phyloP scores from a whole-genome alignment of 2,888 invertebrate species.

The Lithosia quadra region DNA sequence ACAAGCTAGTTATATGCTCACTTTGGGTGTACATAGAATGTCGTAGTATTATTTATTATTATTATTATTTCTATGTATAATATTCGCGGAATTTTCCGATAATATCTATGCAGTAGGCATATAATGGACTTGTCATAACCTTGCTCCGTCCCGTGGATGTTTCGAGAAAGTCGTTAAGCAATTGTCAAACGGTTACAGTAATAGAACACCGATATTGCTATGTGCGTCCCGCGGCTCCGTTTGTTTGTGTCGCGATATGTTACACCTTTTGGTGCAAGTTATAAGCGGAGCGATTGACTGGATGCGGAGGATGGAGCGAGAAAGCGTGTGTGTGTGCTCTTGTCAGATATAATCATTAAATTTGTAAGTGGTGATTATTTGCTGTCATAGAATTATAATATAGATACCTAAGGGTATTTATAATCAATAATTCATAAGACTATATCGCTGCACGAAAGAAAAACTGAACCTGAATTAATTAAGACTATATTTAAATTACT shows the following conservation, averaged over 20 bases:
- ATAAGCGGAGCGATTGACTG: slow-evolving; percentile 19
- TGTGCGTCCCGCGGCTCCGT: slow-evolving; percentile 40
- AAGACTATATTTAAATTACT: too few species aligned
- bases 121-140: slow-evolving; percentile 10
- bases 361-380: background rate
- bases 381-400: background rate
- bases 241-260: slow-evolving; percentile 57
- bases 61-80: too few species aligned
- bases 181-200: slow-evolving; percentile 51
- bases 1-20: too few species aligned
- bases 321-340: background rate
- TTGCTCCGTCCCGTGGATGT: slow-evolving; percentile 26
- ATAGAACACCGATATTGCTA: slow-evolving; percentile 64
- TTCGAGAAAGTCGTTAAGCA: slow-evolving; percentile 32
- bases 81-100: background rate
- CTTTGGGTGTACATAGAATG: too few species aligned
- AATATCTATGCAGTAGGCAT: background rate
- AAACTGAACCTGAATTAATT: too few species aligned
- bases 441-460: too few species aligned
- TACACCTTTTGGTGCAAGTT: slow-evolving; percentile 54
- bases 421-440: too few species aligned
- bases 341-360: background rate
- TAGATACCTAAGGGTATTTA: too few species aligned
- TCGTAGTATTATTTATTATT: too few species aligned
- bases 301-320: background rate